A percentile compares a stretch with the other conserved stretches of the same genome.
phyloP scores from a whole-genome alignment of 2,113 vertebrate genomes.

The Podocnemis expansa region DNA sequence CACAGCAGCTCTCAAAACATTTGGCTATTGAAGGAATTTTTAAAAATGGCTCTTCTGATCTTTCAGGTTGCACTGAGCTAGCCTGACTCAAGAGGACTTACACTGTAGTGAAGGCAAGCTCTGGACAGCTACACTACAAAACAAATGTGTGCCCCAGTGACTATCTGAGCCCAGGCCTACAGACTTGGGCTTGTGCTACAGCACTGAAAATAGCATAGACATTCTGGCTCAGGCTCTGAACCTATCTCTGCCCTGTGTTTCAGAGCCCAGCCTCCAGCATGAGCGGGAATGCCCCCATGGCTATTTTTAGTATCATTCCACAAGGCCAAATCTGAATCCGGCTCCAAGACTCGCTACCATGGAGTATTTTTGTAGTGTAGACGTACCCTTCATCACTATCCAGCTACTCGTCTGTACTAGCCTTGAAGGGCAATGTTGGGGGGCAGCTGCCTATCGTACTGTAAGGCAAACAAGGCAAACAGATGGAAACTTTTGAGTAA shows the following conservation, averaged over 20 bases:
- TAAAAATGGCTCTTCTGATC: too few relatives aligned
- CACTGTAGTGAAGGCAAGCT: background rate
- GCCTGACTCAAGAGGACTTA: background rate
- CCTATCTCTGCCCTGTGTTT: background rate
- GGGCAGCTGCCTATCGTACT: background rate
- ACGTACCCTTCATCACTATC: background rate
- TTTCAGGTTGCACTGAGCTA: too few relatives aligned
- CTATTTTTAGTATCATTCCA: background rate
- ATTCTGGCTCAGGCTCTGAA: background rate
- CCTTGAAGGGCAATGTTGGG: background rate
- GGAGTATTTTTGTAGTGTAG: background rate
- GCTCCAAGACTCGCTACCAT: background rate
- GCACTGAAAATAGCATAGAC: background rate
- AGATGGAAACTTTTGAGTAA: background rate
- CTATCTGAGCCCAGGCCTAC: background rate
- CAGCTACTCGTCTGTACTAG: background rate
- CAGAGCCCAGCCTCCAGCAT: background rate
- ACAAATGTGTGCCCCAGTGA: background rate
- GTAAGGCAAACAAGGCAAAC: background rate
- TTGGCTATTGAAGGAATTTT: too few relatives aligned
- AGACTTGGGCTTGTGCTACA: background rate
- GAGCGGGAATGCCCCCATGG: rapidly evolving
- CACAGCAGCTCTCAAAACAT: too few relatives aligned
- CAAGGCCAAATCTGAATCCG: background rate
- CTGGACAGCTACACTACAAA: background rate